Base-by-base conservation (phyloP, 2,888 invertebrate species). In the Cephus sareptanus region DNA sequence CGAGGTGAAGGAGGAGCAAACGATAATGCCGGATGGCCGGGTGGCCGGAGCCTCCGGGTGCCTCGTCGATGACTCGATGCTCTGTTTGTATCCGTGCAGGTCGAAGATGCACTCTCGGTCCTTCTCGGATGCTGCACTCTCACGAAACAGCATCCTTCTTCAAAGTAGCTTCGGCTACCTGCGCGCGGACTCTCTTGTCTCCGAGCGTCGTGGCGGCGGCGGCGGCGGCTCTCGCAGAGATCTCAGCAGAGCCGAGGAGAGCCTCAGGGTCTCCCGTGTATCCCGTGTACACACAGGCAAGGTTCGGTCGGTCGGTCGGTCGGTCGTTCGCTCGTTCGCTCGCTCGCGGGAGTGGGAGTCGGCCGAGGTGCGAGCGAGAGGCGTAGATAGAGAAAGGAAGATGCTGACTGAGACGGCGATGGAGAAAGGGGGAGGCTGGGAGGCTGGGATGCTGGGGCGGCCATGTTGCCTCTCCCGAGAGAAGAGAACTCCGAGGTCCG, bases 391-490 rank as follows among this genome's bases (percentile, higher is more conserved):
- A 77, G 79, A 92, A 87, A 89, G 91, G 92, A 80, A 76, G 77
- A 74, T 69, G 75, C 80, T 79, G 82, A 82, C 78, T 79, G 81
- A 79, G 81, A 79, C 76, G 81, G 81, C 79, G 79, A 91, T 91
- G 81, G 82, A 79, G 79, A 81, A 70, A 83, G 83, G 81, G 83
- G 84, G 81, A 78, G 79, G 79, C 79, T 81, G 81, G 82, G 92
- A 89, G 91, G 92, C 93, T 86, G 92, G 92, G 93, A 93, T 91
- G 93, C 93, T 89, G 90, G 92, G 92, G 94, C 94, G 94, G 94
- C 94, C 94, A 94, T 94, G 94, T 94, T 94, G 94, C 94, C 94
- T 94, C 94, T 94, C 94, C 93, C 94, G 85, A 88, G 87, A 86
- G 87, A 87, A 86, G 87, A 87, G 87, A 87, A 86, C 85, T 86